Percentiles rank a stretch among this genome's conserved stretches.
Conservation (phyloP, 1,140 invertebrate genomes). For the Drosophila aff. region DNA sequence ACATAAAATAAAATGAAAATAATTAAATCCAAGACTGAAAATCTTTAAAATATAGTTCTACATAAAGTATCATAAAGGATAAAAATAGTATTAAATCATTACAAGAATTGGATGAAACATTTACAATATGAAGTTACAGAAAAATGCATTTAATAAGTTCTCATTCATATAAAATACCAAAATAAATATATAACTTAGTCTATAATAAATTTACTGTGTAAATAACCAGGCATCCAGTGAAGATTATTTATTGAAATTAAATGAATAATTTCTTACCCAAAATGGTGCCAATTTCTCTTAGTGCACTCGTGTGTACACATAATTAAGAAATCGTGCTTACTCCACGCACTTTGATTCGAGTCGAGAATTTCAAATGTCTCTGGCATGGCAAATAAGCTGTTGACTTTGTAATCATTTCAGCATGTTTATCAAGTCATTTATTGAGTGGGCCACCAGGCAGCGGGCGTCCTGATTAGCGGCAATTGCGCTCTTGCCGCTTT, state of each 20-base stretch:
- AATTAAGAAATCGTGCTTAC: constrained; percentile 70
- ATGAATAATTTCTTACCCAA: not conserved
- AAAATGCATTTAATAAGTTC: not conserved
- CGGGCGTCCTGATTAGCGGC: constrained; percentile 30
- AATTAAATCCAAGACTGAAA: not conserved
- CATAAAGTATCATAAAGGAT: too few species aligned
- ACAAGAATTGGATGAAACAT: too few species aligned
- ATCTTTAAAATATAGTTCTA: not conserved
- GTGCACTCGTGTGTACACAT: constrained; percentile 68
- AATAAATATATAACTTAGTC: not conserved
- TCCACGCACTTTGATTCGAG: constrained; percentile 56
- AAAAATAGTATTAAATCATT: too few species aligned
- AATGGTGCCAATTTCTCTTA: constrained; percentile 12
- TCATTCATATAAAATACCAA: too few species aligned
- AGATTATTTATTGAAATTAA: not conserved
- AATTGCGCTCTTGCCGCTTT: constrained; percentile 29
- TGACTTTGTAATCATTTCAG: constrained; percentile 73
- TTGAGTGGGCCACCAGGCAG: constrained; percentile 18
- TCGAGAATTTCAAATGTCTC: constrained; percentile 57
- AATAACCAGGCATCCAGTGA: not conserved
- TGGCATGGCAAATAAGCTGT: constrained; percentile 69
- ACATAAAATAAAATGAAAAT: not conserved
- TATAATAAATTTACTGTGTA: not conserved
- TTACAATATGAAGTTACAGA: not conserved
- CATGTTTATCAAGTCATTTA: constrained; percentile 65